phyloP scores from a whole-genome alignment of 2,888 invertebrate species.

The Ectemnius lituratus region DNA sequence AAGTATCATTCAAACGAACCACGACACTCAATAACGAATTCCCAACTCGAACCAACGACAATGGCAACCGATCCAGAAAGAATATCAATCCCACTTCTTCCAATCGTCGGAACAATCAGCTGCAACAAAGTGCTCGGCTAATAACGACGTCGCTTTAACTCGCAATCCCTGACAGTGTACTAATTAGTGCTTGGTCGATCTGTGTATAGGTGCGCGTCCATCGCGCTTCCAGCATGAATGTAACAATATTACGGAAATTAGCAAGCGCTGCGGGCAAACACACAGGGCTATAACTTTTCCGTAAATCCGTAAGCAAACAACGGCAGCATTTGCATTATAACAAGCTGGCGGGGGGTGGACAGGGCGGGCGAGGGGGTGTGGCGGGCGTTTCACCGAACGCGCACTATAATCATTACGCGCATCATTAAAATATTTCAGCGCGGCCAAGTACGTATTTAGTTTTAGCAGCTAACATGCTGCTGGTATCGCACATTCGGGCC shows the following conservation, averaged over 20 bases:
- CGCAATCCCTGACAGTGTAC: background rate
- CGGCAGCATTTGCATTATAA: constrained; percentile 47
- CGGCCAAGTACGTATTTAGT: constrained; percentile 33
- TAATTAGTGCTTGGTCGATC: background rate
- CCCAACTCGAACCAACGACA: too few species aligned
- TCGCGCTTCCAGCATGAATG: background rate
- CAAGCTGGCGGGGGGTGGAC: constrained; percentile 7
- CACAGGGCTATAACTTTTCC: constrained; percentile 41
- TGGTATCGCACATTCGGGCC: background rate
- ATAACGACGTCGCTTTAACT: background rate
- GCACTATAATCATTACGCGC: constrained; percentile 53
- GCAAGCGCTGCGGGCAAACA: constrained; percentile 34
- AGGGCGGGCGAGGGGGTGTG: background rate
- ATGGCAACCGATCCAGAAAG: too few species aligned
- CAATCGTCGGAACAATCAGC: background rate
- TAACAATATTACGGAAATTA: constrained; percentile 19
- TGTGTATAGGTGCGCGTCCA: too few species aligned
- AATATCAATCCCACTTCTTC: too few species aligned
- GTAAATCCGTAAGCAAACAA: constrained; percentile 38
- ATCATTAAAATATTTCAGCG: constrained; percentile 53
- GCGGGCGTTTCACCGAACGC: constrained; percentile 30
- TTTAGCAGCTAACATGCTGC: constrained; percentile 9
- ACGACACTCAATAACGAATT: too few species aligned
- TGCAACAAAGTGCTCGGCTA: background rate
- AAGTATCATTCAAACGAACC: too few species aligned